Conservation (phyloP, 2,797 vertebrate genomes). For the Tragelaphus oryx region DNA sequence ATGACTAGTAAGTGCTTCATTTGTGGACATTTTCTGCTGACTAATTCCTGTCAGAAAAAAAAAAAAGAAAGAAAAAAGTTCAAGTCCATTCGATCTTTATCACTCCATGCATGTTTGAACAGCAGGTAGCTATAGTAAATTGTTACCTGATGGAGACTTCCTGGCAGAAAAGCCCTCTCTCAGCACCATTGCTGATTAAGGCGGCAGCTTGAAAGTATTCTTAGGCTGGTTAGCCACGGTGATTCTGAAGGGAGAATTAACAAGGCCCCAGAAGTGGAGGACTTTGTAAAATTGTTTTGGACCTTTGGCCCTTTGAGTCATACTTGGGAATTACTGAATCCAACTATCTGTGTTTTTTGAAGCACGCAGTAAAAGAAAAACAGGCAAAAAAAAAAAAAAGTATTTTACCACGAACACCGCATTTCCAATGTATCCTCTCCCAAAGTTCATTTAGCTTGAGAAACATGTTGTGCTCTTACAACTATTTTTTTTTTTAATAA, state of each 20-base stretch:
- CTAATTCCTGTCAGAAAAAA: not conserved
- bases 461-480: not conserved
- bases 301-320: not conserved
- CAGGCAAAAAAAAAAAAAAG: not conserved
- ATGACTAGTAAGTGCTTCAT: not conserved
- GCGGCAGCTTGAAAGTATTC: not conserved
- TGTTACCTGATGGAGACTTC: not conserved
- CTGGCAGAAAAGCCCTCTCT: not conserved
- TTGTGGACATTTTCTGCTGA: not conserved
- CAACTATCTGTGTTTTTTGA: not conserved
- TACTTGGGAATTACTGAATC: not conserved
- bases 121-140: not conserved
- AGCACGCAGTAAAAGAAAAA: not conserved
- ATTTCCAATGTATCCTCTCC: not conserved
- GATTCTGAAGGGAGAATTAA: not conserved
- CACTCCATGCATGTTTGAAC: not conserved
- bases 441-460: not conserved
- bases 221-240: not conserved
- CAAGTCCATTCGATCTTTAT: not conserved
- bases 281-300: not conserved
- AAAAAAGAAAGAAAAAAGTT: not conserved
- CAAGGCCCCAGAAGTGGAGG: not conserved
- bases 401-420: rapidly evolving
- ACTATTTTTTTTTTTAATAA: not conserved
- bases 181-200: not conserved